phyloP scores from a whole-genome alignment of 2,113 vertebrate species.

The Marmota flaviventris region DNA sequence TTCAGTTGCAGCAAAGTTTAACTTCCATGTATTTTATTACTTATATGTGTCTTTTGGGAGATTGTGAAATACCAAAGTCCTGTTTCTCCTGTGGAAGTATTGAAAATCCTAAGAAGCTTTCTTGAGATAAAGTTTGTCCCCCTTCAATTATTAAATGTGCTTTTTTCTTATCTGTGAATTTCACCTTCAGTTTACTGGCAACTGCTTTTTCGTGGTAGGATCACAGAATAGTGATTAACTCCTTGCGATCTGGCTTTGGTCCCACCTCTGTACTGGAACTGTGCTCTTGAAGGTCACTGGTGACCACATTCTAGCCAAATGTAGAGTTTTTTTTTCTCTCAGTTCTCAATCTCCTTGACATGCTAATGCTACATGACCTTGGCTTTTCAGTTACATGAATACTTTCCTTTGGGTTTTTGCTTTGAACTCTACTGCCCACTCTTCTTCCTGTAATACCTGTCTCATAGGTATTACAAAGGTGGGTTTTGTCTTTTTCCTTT shows the following conservation, averaged over 20 bases:
- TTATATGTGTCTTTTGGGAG: constrained; percentile 66
- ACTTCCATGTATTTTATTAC: constrained; percentile 58
- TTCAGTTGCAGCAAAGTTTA: constrained; percentile 66
- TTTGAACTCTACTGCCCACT: constrained; percentile 54
- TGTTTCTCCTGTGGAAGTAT: constrained; percentile 68
- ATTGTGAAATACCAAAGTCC: constrained; percentile 67
- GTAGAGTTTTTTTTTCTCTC: neutral
- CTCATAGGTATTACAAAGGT: neutral
- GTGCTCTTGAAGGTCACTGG: constrained; percentile 54
- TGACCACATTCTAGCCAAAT: constrained; percentile 68
- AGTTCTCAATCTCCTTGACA: constrained; percentile 54
- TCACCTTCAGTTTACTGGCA: constrained; percentile 78
- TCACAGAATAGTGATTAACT: constrained; percentile 77
- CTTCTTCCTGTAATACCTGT: constrained; percentile 58
- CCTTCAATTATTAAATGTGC: constrained; percentile 73
- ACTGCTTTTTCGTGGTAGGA: constrained; percentile 64
- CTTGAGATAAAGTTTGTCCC: constrained; percentile 79
- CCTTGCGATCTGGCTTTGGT: constrained; percentile 58
- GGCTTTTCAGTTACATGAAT: neutral
- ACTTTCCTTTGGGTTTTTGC: constrained; percentile 29
- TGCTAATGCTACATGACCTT: constrained; percentile 40
- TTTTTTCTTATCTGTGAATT: constrained; percentile 80
- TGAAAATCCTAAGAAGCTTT: constrained; percentile 81
- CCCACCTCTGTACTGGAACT: constrained; percentile 53
- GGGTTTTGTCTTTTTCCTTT: constrained; percentile 29